Percentiles rank a stretch among this genome's conserved stretches.
Evolutionary conservation across 2,888 invertebrate species (phyloP).

Genomic region (Glyphotaelius pellucidus): DNA sequence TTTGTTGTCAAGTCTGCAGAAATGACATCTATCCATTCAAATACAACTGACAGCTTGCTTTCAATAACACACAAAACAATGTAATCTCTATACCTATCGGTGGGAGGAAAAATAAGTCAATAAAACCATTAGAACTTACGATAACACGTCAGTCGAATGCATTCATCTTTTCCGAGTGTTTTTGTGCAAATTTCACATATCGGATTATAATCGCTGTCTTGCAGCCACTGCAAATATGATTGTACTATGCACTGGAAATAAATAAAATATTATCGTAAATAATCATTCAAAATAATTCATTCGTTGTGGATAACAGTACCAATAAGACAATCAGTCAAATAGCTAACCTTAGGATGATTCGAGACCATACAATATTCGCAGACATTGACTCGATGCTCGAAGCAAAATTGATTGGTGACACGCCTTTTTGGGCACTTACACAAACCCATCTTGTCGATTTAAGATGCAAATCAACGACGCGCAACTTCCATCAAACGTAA

Average conservation of each 20-base stretch:
- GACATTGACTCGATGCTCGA: conserved; percentile 99
- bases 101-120: background rate
- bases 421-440: conserved; percentile 98
- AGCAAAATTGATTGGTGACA: conserved; percentile 99
- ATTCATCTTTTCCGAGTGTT: conserved; percentile 88
- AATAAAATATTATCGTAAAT: conserved; percentile 56
- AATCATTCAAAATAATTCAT: conserved; percentile 48
- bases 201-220: conserved; percentile 98
- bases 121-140: conserved; percentile 80
- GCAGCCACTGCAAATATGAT: conserved; percentile 98
- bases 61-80: background rate
- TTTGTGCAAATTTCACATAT: conserved; percentile 93
- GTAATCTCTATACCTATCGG: background rate
- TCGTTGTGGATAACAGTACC: background rate
- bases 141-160: conserved; percentile 94
- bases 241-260: conserved; percentile 95
- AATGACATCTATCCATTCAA: background rate
- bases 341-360: conserved; percentile 93
- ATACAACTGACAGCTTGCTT: background rate
- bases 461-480: background rate
- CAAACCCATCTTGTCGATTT: conserved; percentile 86
- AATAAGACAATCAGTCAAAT: background rate
- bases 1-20: background rate
- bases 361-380: conserved; percentile 99
- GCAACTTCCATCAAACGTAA: conserved; percentile 23